phyloP scores from a whole-genome alignment of 2,797 vertebrate species.

The Cercopithecus petaurista region DNA sequence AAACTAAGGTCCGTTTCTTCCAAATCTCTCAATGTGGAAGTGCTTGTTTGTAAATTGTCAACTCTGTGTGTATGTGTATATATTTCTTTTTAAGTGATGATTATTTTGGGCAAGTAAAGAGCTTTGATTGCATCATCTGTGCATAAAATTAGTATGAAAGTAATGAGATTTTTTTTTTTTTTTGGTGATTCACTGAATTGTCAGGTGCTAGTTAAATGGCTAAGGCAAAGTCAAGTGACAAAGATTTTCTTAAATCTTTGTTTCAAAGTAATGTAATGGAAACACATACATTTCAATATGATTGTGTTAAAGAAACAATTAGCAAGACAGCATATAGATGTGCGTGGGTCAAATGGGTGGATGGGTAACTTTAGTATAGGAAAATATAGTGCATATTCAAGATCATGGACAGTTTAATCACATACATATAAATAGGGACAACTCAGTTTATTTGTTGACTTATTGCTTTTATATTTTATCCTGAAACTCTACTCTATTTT shows the following conservation, averaged over 20 bases:
- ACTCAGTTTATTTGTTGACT: slow-evolving; percentile 21
- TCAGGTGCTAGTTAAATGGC: slow-evolving; percentile 57
- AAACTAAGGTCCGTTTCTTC: slow-evolving; percentile 42
- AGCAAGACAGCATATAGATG: neutral
- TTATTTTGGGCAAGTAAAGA: slow-evolving; percentile 63
- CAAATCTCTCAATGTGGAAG: slow-evolving; percentile 52
- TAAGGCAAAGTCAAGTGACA: slow-evolving; percentile 43
- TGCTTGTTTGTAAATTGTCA: slow-evolving; percentile 72
- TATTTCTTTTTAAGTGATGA: slow-evolving; percentile 65
- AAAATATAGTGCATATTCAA: neutral
- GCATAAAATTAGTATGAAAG: slow-evolving; percentile 67
- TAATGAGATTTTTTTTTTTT: slow-evolving; percentile 62
- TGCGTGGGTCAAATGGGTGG: neutral
- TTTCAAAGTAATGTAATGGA: slow-evolving; percentile 32
- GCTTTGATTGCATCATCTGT: slow-evolving; percentile 52
- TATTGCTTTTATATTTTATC: slow-evolving; percentile 29
- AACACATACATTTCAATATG: slow-evolving; percentile 50
- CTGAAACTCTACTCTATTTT: slow-evolving; percentile 24
- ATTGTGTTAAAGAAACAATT: slow-evolving; percentile 30
- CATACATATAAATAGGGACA: slow-evolving; percentile 16
- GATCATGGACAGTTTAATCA: neutral
- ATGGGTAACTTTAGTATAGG: neutral
- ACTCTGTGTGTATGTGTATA: neutral
- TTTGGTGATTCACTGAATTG: slow-evolving; percentile 60
- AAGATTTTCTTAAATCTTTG: neutral